Evolutionary conservation across 2,888 invertebrate genomes (phyloP), one percentile per base, ranked within the genome.

Genomic region (Coenonympha glycerion): DNA sequence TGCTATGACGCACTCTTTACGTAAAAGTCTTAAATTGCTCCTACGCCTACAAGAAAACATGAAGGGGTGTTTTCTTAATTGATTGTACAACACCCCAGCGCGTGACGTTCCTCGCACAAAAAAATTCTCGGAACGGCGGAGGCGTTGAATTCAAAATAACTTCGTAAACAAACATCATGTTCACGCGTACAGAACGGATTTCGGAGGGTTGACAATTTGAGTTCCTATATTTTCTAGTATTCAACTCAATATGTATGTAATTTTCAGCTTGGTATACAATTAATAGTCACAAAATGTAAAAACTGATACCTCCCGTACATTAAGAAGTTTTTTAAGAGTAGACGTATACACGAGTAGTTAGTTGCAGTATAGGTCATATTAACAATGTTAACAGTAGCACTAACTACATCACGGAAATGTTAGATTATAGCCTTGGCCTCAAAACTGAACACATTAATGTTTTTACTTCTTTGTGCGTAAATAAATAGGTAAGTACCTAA

Each of bases 61-160:
- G 9, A 19, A 21, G 37, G 30, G 37, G 44, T 49, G 44, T 24
- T 16, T 44, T 33, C 48, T 34, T n/a, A 55, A 49, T 55, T 39
- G 47, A 52, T 47, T 34, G 49, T 52, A 34, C 40, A 47, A 55
- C 44, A 50, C 53, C 26, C 31, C 9, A 47, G 30, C 18, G 37
- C 46, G 51, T 47, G 24, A 54, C 41, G 44, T 46, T 49, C 49
- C 44, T 34, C 40, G 52, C 42, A 59, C 56, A 58, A 56, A 55
- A 36, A 55, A 58, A 47, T 59, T 59, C 62, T 51, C 44, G 44
- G 61, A 63, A 62, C 53, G 54, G 47, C 52, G 53, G 58, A 62
- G 60, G 61, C 59, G 69, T 66, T 61, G 61, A 61, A 65, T 68
- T 74, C 56, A 68, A 79, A 81, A 82, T 82, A 80, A 66, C 76